Percentiles rank a stretch among this genome's conserved stretches.
These are phyloP conservation scores for Lysandra bellargus DNA, from an alignment of 2,888 invertebrate species.

Conservation along the genomic window DNA sequence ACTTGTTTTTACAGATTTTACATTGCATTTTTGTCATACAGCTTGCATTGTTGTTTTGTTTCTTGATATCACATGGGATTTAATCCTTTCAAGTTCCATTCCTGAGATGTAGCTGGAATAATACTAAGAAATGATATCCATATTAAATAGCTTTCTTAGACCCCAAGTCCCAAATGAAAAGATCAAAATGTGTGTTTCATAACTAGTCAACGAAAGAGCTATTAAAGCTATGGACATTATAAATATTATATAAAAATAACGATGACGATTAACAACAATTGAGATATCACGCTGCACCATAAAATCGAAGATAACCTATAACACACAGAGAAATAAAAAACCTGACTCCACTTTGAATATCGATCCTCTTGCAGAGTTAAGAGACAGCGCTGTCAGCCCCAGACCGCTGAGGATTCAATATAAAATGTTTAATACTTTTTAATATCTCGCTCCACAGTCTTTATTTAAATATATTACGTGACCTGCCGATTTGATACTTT, in stretches of 20 bases:
- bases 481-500: constrained; percentile 24
- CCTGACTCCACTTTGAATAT: constrained; percentile 3
- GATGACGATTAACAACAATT: not conserved
- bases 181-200: no score
- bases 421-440: constrained; percentile 20
- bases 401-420: constrained; percentile 11
- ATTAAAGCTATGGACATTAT: not conserved
- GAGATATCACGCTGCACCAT: not conserved
- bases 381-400: constrained; percentile 13
- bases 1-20: no score
- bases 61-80: not conserved
- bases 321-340: not conserved
- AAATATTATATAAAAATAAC: not conserved
- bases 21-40: not conserved
- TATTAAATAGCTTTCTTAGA: no score
- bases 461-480: constrained; percentile 30
- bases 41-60: not conserved
- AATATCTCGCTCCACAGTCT: constrained; percentile 10
- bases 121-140: no score
- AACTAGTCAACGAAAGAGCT: no score
- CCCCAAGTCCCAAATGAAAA: no score
- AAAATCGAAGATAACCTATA: not conserved
- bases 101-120: not conserved
- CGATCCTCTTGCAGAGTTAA: constrained; percentile 13
- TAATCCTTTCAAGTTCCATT: not conserved